Conservation (phyloP, 2,113 vertebrate species). For the Gymnogyps californianus region DNA sequence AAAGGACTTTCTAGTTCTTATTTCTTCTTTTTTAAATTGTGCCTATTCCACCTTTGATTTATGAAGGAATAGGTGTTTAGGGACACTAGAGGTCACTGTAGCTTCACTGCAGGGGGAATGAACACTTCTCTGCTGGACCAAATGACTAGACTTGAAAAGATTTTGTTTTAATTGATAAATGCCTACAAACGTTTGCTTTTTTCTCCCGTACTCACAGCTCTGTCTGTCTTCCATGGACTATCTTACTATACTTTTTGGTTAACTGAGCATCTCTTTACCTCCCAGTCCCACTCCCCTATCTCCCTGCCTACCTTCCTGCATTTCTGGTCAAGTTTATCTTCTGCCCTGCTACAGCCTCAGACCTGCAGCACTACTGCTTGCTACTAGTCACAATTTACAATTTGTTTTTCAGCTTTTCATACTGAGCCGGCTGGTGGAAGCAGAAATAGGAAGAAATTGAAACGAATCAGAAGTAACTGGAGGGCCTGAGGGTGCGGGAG, state of each 20-base stretch:
- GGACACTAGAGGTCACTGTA: slow-evolving; percentile 59
- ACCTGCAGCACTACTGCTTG: neutral
- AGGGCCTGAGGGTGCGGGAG: neutral
- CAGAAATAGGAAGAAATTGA: neutral
- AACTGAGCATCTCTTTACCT: neutral
- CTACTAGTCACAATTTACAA: neutral
- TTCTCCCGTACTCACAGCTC: neutral
- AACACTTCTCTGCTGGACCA: neutral
- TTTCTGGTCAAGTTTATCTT: neutral
- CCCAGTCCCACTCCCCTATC: neutral
- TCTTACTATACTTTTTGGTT: neutral
- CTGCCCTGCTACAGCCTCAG: neutral
- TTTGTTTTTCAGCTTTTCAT: neutral
- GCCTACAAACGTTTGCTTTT: neutral
- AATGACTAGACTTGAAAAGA: neutral
- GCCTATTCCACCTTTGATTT: neutral
- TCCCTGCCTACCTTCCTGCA: neutral
- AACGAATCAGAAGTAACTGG: neutral
- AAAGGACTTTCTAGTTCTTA: neutral
- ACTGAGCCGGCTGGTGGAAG: neutral
- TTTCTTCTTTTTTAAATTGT: neutral
- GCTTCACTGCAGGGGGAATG: neutral
- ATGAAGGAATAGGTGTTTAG: neutral
- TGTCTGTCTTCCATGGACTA: neutral
- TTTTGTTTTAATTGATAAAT: neutral